A percentile compares a stretch with the other conserved stretches of the same genome.
Conservation (phyloP, 2,113 vertebrate species). For the Gallinago paraguaiae region DNA sequence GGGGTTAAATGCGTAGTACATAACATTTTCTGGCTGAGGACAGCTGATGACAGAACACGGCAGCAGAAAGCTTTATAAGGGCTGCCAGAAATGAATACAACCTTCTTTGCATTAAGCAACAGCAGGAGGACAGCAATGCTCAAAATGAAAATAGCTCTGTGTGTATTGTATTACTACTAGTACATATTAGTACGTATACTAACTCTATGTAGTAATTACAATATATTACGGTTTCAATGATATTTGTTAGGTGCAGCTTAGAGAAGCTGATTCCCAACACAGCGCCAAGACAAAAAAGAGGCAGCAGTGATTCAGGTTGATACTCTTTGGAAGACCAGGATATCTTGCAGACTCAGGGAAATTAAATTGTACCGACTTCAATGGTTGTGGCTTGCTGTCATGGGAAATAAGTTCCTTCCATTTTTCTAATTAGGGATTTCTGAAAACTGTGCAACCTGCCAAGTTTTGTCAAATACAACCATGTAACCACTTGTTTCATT, state of each 20-base stretch:
- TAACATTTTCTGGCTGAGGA: neutral
- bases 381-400: neutral
- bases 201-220: neutral
- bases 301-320: neutral
- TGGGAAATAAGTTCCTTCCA: neutral
- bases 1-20: neutral
- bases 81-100: neutral
- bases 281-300: neutral
- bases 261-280: neutral
- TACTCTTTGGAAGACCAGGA: neutral
- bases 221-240: neutral
- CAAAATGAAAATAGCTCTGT: neutral
- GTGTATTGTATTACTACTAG: neutral
- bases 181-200: neutral
- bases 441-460: neutral
- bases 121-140: neutral
- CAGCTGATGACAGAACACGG: neutral
- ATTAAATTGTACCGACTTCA: neutral
- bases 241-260: neutral
- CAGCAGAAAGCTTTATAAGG: neutral
- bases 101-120: neutral
- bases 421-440: conserved; percentile 19
- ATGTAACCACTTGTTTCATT: neutral
- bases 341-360: neutral
- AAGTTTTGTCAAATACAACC: neutral